Evolutionary conservation across 2,113 vertebrate species (phyloP), one percentile per base, ranked within the genome.

Genomic region (Anarrhichthys ocellatus): DNA sequence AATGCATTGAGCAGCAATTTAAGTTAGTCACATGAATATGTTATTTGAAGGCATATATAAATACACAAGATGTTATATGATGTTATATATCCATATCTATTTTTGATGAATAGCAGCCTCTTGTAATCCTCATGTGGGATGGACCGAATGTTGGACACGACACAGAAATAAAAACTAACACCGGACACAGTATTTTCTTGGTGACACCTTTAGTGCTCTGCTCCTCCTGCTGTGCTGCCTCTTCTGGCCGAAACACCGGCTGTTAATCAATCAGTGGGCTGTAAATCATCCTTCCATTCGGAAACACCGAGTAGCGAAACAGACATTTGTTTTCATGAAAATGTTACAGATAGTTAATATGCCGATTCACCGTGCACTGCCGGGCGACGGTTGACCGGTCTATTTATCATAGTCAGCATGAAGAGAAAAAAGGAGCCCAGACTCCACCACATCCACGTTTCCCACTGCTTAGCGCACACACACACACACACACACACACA

Each of bases 321-420:
- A 46, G 78, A 81, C 73, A 2, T 80, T 58, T 87, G 80, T 83
- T 87, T 77, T 74, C 40, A 46, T 36, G 40, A 38, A 73, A 73
- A 80, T 9, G 63, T 79, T 75, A 27, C 74, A 56, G 86, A 76
- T 85, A 9, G 81, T 84, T 79, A 27, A 52, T 22, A 0, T 64
- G 66, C 52, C 58, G 67, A 61, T 80, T 44, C 44, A 22, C 62
- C 63, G 1, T 54, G 27, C 27, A 36, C 61, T 54, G 68, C 40
- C 17, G 0, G 24, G 29, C 46, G 1, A 9, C 6, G 66, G 24
- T 6, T n/a, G 54, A 69, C 81, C 15, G 77, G 10, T 86, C 44
- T 52, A 24, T 81, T 75, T 81, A 81, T 81, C 69, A 44, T 3
- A 74, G 79, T 84, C 84, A 76, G 84, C 65, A 52, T 24, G 38